Evolutionary conservation across 1,140 invertebrate species (phyloP).

Genomic region (Leptinotarsa defecta): DNA sequence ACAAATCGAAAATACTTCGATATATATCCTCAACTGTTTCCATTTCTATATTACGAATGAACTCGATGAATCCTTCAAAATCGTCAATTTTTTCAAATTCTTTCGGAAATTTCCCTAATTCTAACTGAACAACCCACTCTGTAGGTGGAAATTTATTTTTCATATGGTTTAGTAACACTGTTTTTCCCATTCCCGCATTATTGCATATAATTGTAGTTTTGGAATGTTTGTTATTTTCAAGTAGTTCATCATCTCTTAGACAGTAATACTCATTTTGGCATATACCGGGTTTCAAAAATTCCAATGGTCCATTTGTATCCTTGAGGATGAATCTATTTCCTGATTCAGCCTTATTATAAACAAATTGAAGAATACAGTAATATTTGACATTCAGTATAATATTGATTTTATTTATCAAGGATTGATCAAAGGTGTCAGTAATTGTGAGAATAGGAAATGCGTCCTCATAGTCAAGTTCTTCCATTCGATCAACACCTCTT

Average conservation of each 20-base stretch:
- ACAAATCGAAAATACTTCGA: neutral
- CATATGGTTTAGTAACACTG: neutral
- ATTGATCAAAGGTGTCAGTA: neutral
- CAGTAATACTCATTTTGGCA: neutral
- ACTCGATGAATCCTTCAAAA: neutral
- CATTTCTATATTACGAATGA: neutral
- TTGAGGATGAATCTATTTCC: neutral
- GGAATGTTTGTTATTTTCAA: neutral
- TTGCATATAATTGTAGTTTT: constrained; percentile 13
- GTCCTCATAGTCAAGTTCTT: neutral
- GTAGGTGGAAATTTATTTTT: constrained; percentile 9
- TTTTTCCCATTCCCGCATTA: constrained; percentile 18
- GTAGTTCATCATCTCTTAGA: neutral
- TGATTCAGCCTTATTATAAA: neutral
- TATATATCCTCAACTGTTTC: neutral
- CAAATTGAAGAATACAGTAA: neutral
- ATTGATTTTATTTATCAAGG: neutral
- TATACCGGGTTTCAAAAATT: neutral
- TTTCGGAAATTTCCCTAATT: neutral
- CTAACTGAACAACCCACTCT: constrained; percentile 6
- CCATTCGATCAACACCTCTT: neutral
- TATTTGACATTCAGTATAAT: neutral
- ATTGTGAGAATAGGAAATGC: neutral
- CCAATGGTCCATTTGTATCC: neutral
- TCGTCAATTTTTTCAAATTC: neutral